phyloP scores from a whole-genome alignment of 2,797 vertebrate genomes.

The Amniataba percoides region DNA sequence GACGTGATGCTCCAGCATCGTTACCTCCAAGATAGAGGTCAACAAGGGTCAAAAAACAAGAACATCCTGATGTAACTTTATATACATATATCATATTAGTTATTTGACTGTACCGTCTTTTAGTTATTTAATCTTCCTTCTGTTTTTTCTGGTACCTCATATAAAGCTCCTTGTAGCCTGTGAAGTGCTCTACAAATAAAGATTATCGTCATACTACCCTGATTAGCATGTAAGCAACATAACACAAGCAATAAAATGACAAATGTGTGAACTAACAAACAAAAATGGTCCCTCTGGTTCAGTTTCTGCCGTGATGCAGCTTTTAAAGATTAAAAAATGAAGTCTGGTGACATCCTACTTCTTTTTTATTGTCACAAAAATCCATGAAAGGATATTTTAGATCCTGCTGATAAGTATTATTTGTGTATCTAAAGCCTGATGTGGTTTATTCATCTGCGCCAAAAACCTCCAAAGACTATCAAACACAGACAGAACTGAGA shows the following conservation, averaged over 20 bases:
- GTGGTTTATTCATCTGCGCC: neutral
- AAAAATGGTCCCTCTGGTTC: neutral
- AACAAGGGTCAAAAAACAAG: constrained; percentile 6
- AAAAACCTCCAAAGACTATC: neutral
- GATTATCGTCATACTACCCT: too few relatives aligned
- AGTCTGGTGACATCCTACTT: neutral
- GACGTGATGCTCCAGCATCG: neutral
- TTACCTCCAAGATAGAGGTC: neutral
- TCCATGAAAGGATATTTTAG: neutral
- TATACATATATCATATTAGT: neutral
- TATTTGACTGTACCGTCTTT: neutral
- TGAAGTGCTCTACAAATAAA: neutral
- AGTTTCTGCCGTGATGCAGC: neutral
- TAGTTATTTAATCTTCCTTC: neutral
- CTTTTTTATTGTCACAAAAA: neutral
- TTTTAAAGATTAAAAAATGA: neutral
- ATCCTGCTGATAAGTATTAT: neutral
- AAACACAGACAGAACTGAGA: neutral
- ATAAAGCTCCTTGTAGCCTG: neutral
- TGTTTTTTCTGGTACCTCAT: neutral
- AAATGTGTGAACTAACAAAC: neutral
- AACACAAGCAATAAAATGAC: neutral
- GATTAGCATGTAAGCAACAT: neutral
- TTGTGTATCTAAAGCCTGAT: neutral
- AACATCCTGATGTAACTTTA: neutral